phyloP scores from a whole-genome alignment of 2,113 vertebrate genomes.

The Ciconia maguari region DNA sequence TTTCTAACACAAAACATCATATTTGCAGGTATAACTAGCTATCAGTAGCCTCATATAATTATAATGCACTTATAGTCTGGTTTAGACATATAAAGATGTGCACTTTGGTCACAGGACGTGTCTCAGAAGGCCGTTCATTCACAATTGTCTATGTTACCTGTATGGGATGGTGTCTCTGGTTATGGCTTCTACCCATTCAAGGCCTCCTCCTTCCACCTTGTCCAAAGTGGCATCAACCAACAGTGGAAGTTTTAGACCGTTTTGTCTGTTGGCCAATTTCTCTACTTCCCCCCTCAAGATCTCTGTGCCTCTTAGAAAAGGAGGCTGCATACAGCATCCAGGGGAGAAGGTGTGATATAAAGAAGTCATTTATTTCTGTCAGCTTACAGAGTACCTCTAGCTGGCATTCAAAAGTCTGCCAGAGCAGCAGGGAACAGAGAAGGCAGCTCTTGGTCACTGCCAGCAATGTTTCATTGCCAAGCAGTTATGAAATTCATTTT shows the following conservation, averaged over 20 bases:
- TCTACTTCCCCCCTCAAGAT: neutral
- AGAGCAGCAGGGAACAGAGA: neutral
- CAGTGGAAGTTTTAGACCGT: neutral
- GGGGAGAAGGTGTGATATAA: neutral
- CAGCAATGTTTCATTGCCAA: neutral
- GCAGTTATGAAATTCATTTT: neutral
- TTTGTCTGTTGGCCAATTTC: neutral
- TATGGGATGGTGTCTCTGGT: neutral
- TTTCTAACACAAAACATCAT: neutral
- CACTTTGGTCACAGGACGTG: neutral
- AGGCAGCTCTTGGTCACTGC: neutral
- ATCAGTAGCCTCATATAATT: neutral
- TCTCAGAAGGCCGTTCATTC: neutral
- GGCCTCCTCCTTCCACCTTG: neutral
- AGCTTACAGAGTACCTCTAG: neutral
- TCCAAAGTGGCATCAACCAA: neutral
- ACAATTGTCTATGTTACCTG: neutral
- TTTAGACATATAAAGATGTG: neutral
- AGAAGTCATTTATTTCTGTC: neutral
- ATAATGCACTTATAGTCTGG: neutral
- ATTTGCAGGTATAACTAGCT: neutral
- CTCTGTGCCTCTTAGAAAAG: neutral
- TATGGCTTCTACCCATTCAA: neutral
- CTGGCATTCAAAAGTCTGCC: neutral
- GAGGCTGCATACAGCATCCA: neutral